Evolutionary conservation across 2,888 invertebrate genomes (phyloP).

Genomic region (Papilio gigon): DNA sequence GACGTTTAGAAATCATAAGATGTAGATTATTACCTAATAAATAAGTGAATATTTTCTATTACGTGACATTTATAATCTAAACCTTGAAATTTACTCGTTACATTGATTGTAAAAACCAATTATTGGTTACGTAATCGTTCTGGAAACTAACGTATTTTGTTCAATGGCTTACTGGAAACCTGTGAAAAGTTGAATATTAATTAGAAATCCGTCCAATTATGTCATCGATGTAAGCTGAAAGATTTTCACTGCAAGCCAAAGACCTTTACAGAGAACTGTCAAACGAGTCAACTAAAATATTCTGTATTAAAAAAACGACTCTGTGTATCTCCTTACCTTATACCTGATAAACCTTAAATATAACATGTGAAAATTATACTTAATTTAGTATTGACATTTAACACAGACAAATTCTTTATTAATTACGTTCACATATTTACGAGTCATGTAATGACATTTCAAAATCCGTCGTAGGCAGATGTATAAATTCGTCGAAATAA

Average conservation of each 20-base stretch:
- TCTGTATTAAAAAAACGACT: too few relatives aligned
- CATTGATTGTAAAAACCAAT: conserved; percentile 6
- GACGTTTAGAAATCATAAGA: conserved; percentile 4
- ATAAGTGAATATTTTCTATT: neutral
- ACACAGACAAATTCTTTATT: neutral
- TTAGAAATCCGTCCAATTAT: conserved; percentile 6
- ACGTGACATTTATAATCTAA: neutral
- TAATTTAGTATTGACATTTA: neutral
- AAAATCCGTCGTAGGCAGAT: neutral
- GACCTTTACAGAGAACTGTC: neutral
- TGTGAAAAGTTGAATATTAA: conserved; percentile 9
- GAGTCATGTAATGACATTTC: neutral
- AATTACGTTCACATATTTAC: neutral
- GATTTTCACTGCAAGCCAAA: neutral
- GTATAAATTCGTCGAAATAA: neutral
- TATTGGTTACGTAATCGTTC: conserved; percentile 7
- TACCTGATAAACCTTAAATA: too few relatives aligned
- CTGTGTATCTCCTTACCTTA: too few relatives aligned
- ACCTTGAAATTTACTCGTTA: neutral
- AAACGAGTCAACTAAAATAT: neutral
- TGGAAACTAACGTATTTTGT: neutral
- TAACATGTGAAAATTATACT: neutral
- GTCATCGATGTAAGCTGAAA: conserved; percentile 11
- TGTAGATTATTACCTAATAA: neutral
- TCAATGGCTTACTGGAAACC: neutral